These are phyloP conservation scores for Globia sparganii DNA, from an alignment of 2,888 invertebrate species.

Conservation along the genomic window DNA sequence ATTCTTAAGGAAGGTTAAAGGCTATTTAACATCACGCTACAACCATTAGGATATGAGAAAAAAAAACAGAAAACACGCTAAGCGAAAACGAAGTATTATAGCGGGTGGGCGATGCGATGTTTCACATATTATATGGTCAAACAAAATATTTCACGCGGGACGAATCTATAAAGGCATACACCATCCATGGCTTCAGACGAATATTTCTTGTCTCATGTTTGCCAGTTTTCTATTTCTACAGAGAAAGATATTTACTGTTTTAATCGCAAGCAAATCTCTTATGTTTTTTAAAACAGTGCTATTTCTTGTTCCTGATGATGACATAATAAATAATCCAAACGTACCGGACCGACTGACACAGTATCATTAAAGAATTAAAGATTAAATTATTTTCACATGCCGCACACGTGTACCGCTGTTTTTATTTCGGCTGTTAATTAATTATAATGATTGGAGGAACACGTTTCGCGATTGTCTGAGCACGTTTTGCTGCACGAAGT, in stretches of 20 bases:
- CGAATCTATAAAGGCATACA: not conserved
- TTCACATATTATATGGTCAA: no score
- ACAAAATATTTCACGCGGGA: not conserved
- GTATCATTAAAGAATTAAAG: not conserved
- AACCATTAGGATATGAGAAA: no score
- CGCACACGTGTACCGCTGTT: constrained; percentile 22
- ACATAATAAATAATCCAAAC: not conserved
- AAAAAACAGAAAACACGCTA: no score
- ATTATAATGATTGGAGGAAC: constrained; percentile 17
- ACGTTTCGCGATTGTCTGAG: constrained; percentile 10
- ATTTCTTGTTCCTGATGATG: not conserved
- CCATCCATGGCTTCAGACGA: not conserved
- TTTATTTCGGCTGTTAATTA: constrained; percentile 21
- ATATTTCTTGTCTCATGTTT: not conserved
- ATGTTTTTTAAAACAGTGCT: not conserved
- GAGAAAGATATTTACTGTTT: not conserved
- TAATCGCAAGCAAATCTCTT: not conserved
- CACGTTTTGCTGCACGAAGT: constrained; percentile 10
- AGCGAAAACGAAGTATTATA: no score
- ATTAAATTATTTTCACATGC: constrained; percentile 31
- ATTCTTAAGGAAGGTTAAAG: not conserved
- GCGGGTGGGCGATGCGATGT: no score
- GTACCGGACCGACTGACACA: not conserved
- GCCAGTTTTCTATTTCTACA: not conserved
- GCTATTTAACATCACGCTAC: not conserved